Percentiles rank a stretch among this genome's conserved stretches.
Conservation (phyloP, 2,113 vertebrate genomes). For the Jacana jacana region DNA sequence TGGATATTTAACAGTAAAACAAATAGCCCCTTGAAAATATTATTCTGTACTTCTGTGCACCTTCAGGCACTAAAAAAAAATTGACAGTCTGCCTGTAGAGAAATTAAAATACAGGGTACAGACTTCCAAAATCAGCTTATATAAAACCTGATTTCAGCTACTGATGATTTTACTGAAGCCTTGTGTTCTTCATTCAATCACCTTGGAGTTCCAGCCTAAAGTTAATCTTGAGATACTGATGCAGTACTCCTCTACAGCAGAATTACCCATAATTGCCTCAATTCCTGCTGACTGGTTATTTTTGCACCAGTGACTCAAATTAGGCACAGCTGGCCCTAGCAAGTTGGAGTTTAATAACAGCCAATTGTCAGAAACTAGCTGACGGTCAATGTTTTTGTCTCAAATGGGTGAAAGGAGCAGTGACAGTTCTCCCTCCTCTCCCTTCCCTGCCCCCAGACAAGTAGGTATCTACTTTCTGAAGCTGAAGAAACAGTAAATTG, state of each 20-base stretch:
- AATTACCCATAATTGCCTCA: slow-evolving; percentile 65
- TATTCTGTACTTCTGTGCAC: neutral
- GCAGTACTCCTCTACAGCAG: slow-evolving; percentile 30
- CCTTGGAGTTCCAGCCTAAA: slow-evolving; percentile 28
- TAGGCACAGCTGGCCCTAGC: slow-evolving; percentile 57
- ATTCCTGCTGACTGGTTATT: slow-evolving; percentile 60
- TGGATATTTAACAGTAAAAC: neutral
- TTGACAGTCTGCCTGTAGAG: neutral
- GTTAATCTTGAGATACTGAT: slow-evolving; percentile 60
- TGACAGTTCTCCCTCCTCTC: neutral
- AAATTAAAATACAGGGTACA: neutral
- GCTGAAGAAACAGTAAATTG: neutral
- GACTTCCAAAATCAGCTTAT: neutral
- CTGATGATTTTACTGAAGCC: neutral
- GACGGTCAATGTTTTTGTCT: slow-evolving; percentile 50
- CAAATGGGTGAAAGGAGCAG: neutral
- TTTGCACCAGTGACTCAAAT: slow-evolving; percentile 62
- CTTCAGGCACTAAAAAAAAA: neutral
- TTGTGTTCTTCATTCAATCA: slow-evolving; percentile 16
- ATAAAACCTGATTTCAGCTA: neutral
- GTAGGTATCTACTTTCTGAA: neutral
- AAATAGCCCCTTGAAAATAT: neutral
- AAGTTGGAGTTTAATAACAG: slow-evolving; percentile 56
- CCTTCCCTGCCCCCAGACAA: neutral
- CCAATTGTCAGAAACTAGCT: slow-evolving; percentile 59